Conservation (phyloP, 2,797 vertebrate genomes). For the Megalops cyprinoides region DNA sequence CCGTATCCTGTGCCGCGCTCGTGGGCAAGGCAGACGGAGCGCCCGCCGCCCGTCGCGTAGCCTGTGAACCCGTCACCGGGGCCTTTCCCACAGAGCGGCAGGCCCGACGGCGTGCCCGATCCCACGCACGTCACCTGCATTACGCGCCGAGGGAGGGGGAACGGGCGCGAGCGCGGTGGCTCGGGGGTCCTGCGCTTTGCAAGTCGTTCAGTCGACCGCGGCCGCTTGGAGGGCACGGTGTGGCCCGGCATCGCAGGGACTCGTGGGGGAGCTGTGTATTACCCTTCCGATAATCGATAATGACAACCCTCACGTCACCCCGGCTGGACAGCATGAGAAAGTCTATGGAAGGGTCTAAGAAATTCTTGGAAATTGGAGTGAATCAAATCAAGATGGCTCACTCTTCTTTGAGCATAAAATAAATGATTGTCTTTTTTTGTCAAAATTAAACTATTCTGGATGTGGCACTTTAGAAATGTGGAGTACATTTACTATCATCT, state of each 20-base stretch:
- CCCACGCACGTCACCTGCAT: background rate
- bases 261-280: slow-evolving; percentile 35
- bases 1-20: slow-evolving; percentile 46
- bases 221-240: background rate
- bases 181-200: no score
- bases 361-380: background rate
- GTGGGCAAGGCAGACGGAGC: slow-evolving; percentile 60
- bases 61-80: slow-evolving; percentile 72
- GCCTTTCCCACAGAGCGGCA: slow-evolving; percentile 56
- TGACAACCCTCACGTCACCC: slow-evolving; percentile 61
- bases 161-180: no score
- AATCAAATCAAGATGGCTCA: background rate
- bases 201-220: no score
- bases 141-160: no score
- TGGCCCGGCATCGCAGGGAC: background rate
- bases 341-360: background rate
- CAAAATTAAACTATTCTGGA: no score
- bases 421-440: background rate
- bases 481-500: no score
- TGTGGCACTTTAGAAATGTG: no score
- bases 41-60: slow-evolving; percentile 57
- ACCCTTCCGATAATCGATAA: slow-evolving; percentile 74
- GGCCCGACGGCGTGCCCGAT: background rate
- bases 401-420: background rate
- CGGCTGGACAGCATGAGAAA: slow-evolving; percentile 38